Conservation (phyloP, 2,113 vertebrate species). For the Carettochelys insculpta region DNA sequence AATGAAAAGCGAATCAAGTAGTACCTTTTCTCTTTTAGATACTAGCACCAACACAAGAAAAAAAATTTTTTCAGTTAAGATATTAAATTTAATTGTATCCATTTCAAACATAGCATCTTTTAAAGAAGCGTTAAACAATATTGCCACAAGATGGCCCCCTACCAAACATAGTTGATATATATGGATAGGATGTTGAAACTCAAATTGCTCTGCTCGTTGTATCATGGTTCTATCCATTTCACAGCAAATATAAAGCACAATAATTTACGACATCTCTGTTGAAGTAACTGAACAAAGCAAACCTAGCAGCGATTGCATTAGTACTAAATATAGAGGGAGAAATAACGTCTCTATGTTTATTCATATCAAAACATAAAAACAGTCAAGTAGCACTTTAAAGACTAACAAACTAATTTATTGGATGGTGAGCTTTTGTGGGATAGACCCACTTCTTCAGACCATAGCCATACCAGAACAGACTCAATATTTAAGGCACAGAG, state of each 20-base stretch:
- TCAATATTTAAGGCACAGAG: too few relatives aligned
- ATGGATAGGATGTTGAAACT: fast-evolving
- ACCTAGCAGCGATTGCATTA: too few relatives aligned
- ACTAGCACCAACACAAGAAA: background rate
- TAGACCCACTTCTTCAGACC: too few relatives aligned
- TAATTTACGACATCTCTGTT: background rate
- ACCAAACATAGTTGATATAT: fast-evolving
- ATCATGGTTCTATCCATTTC: background rate
- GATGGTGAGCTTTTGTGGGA: too few relatives aligned
- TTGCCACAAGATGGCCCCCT: constrained; percentile 55
- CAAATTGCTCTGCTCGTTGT: fast-evolving
- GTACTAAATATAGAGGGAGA: too few relatives aligned
- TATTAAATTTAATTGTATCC: background rate
- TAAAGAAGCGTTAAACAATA: fast-evolving
- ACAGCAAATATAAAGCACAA: background rate
- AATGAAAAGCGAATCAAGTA: background rate
- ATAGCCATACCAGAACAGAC: too few relatives aligned
- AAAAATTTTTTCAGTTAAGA: background rate
- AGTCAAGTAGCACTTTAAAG: too few relatives aligned
- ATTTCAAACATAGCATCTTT: fast-evolving
- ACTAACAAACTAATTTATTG: too few relatives aligned
- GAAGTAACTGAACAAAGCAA: fast-evolving
- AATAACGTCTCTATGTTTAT: too few relatives aligned
- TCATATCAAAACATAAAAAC: too few relatives aligned
- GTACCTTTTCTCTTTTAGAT: background rate